Evolutionary conservation across 2,888 invertebrate genomes (phyloP).

Genomic region (Baronia brevicornis): DNA sequence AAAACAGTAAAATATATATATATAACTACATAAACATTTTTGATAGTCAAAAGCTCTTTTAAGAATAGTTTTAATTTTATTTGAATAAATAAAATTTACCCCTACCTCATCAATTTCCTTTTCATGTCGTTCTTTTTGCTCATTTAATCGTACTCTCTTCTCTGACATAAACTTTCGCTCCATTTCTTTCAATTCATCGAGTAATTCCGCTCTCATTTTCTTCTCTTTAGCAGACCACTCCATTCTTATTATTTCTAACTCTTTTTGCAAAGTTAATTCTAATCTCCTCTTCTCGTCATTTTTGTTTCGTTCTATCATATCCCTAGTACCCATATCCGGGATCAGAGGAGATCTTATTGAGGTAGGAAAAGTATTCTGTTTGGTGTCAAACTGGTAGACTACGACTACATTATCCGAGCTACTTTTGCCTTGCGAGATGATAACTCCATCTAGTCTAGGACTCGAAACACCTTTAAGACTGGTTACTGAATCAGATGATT

Average conservation of each 20-base stretch:
- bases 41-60: too few relatives aligned
- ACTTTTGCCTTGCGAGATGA: conserved; percentile 63
- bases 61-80: too few relatives aligned
- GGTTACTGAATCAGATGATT: conserved; percentile 49
- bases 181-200: conserved; percentile 65
- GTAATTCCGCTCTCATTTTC: conserved; percentile 71
- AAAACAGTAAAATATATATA: conserved; percentile 1
- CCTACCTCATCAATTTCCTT: conserved; percentile 63
- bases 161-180: conserved; percentile 62
- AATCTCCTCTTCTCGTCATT: conserved; percentile 50
- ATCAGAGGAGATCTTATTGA: conserved; percentile 52
- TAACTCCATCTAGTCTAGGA: conserved; percentile 61
- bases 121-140: conserved; percentile 60
- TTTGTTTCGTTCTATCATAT: conserved; percentile 59
- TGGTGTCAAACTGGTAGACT: conserved; percentile 62
- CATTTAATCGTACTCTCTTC: conserved; percentile 54
- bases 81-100: conserved; percentile 3
- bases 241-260: conserved; percentile 70
- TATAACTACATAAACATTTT: too few relatives aligned
- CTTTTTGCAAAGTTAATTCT: conserved; percentile 61
- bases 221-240: conserved; percentile 74
- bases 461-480: conserved; percentile 49
- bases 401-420: conserved; percentile 63
- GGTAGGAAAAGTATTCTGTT: conserved; percentile 43
- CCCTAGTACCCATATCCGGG: conserved; percentile 54